Evolutionary conservation across 2,797 vertebrate genomes (phyloP).

Genomic region (Moxostoma hubbsi): DNA sequence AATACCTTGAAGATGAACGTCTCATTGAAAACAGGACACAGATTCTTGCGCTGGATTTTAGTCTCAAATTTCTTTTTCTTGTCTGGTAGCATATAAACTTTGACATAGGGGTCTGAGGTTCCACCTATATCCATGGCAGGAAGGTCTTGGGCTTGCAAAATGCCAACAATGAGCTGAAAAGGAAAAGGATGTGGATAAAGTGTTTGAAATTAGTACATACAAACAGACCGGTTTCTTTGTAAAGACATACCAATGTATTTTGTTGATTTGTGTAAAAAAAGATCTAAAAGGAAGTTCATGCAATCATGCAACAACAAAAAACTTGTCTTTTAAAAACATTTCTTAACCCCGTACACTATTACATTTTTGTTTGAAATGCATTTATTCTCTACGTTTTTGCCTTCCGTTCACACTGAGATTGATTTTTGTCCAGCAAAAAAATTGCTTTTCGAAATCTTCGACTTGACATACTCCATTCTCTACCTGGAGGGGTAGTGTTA

Average conservation of each 20-base stretch:
- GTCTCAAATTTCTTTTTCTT: constrained; percentile 92
- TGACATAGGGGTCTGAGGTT: constrained; percentile 90
- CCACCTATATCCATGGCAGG: constrained; percentile 89
- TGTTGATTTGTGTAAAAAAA: not conserved
- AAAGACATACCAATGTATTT: not conserved
- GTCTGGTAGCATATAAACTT: constrained; percentile 88
- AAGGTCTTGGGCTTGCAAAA: constrained; percentile 86
- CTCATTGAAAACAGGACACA: constrained; percentile 88
- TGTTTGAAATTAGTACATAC: not conserved
- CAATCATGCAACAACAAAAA: not conserved
- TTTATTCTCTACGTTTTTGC: too few species aligned
- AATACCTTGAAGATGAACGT: constrained; percentile 88
- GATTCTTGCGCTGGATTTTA: constrained; percentile 89
- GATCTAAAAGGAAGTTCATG: not conserved
- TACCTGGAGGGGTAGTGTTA: too few species aligned
- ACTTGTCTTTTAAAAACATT: not conserved
- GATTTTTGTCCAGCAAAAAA: too few species aligned
- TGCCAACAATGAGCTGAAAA: constrained; percentile 84
- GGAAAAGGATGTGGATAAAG: not conserved
- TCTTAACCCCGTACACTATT: not conserved
- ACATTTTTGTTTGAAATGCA: too few species aligned
- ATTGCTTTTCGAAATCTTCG: too few species aligned
- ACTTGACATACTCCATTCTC: too few species aligned
- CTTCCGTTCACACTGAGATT: too few species aligned
- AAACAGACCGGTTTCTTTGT: not conserved